Percentiles rank a stretch among this genome's conserved stretches.
Conservation (phyloP, 1,140 invertebrate species). For the Aethina tumida region DNA sequence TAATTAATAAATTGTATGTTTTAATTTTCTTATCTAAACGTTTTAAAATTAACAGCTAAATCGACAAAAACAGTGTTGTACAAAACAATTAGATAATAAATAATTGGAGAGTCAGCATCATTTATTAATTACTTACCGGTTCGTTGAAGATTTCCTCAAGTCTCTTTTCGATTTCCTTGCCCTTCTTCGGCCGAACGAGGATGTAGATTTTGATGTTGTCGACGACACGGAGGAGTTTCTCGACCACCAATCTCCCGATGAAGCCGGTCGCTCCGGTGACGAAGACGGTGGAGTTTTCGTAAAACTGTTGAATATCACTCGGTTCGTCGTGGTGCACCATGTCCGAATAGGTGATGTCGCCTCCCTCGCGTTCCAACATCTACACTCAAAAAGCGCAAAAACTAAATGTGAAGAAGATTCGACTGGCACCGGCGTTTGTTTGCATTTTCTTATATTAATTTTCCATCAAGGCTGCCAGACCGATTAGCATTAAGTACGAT, state of each 20-base stretch:
- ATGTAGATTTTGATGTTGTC: conserved; percentile 64
- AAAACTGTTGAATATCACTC: conserved; percentile 25
- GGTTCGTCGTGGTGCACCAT: conserved; percentile 16
- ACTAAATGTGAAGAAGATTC: too few relatives aligned
- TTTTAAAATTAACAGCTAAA: too few relatives aligned
- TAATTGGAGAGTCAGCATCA: too few relatives aligned
- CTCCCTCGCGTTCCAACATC: conserved; percentile 18
- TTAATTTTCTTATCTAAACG: too few relatives aligned
- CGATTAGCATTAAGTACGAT: too few relatives aligned
- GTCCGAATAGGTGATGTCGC: conserved; percentile 17
- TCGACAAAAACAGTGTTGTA: too few relatives aligned
- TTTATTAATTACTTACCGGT: conserved; percentile 50
- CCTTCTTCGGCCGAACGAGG: conserved; percentile 66
- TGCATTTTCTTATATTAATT: too few relatives aligned
- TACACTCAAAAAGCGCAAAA: too few relatives aligned
- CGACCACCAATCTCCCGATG: conserved; percentile 54
- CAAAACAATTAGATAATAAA: too few relatives aligned
- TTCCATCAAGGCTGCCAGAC: too few relatives aligned
- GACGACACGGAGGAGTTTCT: conserved; percentile 29
- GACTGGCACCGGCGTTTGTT: too few relatives aligned
- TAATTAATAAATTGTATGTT: too few relatives aligned
- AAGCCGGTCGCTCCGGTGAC: conserved; percentile 54
- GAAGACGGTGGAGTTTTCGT: conserved; percentile 37
- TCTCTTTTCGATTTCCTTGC: conserved; percentile 49
- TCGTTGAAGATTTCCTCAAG: conserved; percentile 53